Evolutionary conservation across 2,113 vertebrate species (phyloP).

Genomic region (Phrynosoma platyrhinos): DNA sequence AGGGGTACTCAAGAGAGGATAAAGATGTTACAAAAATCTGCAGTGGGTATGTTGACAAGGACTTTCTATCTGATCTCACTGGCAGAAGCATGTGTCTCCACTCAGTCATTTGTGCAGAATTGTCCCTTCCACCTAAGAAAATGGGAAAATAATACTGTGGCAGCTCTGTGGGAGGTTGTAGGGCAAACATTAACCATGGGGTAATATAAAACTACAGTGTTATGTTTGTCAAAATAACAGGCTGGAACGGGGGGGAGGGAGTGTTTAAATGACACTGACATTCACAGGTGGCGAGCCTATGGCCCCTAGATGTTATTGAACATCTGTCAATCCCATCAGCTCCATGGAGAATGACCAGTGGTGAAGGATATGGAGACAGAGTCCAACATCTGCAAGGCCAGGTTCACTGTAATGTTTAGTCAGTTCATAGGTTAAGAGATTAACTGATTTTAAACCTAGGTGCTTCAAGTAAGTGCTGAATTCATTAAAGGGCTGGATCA

Average conservation of each 20-base stretch:
- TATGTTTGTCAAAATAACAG: background rate
- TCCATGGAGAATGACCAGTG: too few relatives aligned
- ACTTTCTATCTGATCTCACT: background rate
- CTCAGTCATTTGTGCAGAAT: background rate
- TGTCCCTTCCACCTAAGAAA: background rate
- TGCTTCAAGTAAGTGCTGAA: background rate
- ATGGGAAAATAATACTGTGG: background rate
- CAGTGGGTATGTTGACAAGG: background rate
- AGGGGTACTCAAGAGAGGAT: background rate
- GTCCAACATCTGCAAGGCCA: too few relatives aligned
- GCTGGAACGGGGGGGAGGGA: background rate
- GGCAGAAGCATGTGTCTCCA: background rate
- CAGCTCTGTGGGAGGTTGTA: background rate
- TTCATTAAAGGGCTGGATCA: background rate
- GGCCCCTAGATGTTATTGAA: too few relatives aligned
- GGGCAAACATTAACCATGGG: background rate
- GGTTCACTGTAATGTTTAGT: background rate
- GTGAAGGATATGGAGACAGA: too few relatives aligned
- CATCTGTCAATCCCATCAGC: too few relatives aligned
- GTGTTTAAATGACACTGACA: background rate
- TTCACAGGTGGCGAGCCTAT: too few relatives aligned
- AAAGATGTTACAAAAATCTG: background rate
- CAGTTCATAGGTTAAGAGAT: background rate
- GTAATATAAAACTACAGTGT: background rate
- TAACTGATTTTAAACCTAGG: background rate